Base-by-base conservation (phyloP, 1,140 invertebrate species). In the Eumeta japonica region DNA sequence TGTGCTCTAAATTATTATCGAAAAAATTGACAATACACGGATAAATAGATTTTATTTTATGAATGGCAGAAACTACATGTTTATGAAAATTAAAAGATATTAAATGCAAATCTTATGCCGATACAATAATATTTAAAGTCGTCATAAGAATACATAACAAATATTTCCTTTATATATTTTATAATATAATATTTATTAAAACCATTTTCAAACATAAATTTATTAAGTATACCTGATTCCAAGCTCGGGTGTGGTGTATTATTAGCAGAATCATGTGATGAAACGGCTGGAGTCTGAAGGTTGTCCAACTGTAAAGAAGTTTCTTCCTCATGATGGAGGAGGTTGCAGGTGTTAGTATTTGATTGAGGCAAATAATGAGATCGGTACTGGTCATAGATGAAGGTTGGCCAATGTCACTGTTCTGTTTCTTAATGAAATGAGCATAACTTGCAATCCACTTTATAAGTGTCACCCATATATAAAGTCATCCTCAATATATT, bases 401-500 rank as follows among this genome's bases (percentile, higher is more conserved):
- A 3, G 70, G 67, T 35, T 75, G 71, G 19, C 72, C 74, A n/a
- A n/a, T n/a, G 35, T 83, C 81, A 35, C 66, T 72, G 20, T 67
- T 61, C 28, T 56, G 58, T 37, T 81, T 83, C 59, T 81, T 83
- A 41, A 79, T 79, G 28, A 86, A 81, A 55, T 93, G 88, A 2
- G 88, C 89, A 52, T 89, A 92, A 50, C 81, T 89, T 0, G 90
- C 85, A 0, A 94, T 76, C 92, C 92, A 95, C 72, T 91, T 91
- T 24, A 95, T 89, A 7, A 94, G 76, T 13, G 85, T 85, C 16
- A 94, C 90, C 58, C 82, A 51, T 87, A 90, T 44, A 88, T 63
- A 67, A 81, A 81, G 78, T 85, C 81, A 71, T 79, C 85, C 53
- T 88, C 80, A 82, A 32, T 32, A 76, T 73, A 30, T 66, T 68